phyloP scores from a whole-genome alignment of 2,797 vertebrate genomes.

The Stomatorhinus walkeri region DNA sequence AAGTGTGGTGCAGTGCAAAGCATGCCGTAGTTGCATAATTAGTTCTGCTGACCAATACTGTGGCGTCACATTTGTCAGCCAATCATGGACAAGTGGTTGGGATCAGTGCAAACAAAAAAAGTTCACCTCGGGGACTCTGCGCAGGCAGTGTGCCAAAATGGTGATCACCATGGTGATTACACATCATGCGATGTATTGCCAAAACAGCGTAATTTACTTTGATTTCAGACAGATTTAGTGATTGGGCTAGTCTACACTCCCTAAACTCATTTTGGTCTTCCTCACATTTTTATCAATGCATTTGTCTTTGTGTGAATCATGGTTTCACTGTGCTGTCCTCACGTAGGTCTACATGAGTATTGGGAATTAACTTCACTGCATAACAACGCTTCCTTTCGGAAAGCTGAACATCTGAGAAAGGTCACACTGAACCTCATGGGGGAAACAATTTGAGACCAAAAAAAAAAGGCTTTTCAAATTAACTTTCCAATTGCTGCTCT shows the following conservation, averaged over 20 bases:
- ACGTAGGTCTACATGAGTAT: neutral
- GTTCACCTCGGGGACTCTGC: neutral
- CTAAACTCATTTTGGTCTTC: neutral
- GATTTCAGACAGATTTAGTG: neutral
- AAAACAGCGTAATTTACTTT: neutral
- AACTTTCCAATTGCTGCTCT: constrained; percentile 12
- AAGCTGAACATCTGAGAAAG: neutral
- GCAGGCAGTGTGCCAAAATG: neutral
- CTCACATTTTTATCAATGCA: neutral
- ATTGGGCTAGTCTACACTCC: neutral
- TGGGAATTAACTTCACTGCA: neutral
- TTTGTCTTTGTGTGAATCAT: neutral
- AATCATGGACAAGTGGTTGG: neutral
- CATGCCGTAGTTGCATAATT: neutral
- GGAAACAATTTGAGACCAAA: neutral
- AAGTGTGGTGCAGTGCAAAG: neutral
- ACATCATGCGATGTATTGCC: neutral
- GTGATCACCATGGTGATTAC: neutral
- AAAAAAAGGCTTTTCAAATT: constrained; percentile 3
- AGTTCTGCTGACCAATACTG: neutral
- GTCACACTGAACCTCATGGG: neutral
- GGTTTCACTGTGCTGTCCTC: neutral
- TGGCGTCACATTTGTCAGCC: neutral
- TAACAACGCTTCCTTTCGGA: neutral
- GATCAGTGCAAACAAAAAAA: neutral